These are phyloP conservation scores for Saguinus midas DNA, from an alignment of 2,113 vertebrate species.

Conservation along the genomic window DNA sequence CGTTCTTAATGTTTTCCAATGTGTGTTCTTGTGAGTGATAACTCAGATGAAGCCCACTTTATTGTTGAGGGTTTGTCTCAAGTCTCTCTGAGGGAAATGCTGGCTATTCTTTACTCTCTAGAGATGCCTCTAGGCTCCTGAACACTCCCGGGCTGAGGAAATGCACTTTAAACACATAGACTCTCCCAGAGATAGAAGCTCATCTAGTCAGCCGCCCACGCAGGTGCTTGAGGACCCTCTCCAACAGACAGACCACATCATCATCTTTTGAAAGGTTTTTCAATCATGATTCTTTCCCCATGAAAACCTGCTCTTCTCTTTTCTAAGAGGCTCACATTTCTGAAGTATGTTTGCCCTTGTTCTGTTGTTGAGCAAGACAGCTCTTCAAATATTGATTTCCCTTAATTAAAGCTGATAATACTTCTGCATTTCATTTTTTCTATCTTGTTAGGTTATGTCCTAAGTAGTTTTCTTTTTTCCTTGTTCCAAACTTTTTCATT, in stretches of 20 bases:
- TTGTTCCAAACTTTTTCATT: conserved; percentile 32
- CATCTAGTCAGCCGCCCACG: not conserved
- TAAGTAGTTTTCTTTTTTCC: conserved; percentile 42
- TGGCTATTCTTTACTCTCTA: conserved; percentile 6
- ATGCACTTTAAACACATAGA: conserved; percentile 14
- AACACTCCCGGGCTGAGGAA: not conserved
- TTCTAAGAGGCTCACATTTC: conserved; percentile 46
- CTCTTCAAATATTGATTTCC: conserved; percentile 72
- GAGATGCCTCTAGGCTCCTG: not conserved
- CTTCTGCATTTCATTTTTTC: conserved; percentile 62
- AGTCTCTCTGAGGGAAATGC: not conserved
- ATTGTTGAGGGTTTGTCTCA: not conserved
- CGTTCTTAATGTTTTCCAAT: not conserved
- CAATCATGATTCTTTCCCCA: not conserved
- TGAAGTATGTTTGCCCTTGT: conserved; percentile 57
- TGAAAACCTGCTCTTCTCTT: conserved; percentile 39
- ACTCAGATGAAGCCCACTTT: conserved; percentile 30
- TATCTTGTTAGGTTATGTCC: conserved; percentile 43
- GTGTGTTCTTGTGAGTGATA: not conserved
- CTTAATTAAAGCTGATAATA: conserved; percentile 64
- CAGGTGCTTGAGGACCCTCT: conserved; percentile 25
- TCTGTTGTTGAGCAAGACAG: conserved; percentile 49
- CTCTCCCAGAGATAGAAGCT: not conserved
- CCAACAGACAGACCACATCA: not conserved
- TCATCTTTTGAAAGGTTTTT: conserved; percentile 45